Conservation (phyloP, 2,888 invertebrate species). For the Leptopterna dolabrata region DNA sequence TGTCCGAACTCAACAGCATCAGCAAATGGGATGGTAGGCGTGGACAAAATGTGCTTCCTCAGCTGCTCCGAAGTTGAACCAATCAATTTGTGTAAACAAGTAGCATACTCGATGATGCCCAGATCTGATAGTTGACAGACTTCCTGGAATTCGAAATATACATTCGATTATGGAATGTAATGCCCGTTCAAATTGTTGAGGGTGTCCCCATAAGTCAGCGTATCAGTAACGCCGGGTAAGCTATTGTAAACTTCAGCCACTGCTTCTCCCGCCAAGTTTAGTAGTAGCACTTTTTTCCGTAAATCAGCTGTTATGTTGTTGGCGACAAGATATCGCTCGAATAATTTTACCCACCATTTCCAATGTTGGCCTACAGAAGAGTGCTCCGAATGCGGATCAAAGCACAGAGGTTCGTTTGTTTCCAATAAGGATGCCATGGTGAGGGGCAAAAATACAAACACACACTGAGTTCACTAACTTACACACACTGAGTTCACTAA, state of each 20-base stretch:
- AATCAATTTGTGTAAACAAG: not conserved
- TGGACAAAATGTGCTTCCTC: not conserved
- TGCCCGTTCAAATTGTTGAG: not conserved
- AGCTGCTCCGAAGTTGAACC: not conserved
- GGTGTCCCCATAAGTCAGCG: not conserved
- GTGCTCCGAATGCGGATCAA: not conserved
- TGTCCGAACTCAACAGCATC: too few relatives aligned
- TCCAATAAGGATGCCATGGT: not conserved
- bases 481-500: too few relatives aligned
- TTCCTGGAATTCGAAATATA: not conserved
- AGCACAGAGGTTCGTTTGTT: not conserved
- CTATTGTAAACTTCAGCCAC: not conserved
- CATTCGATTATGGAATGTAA: not conserved
- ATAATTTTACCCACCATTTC: not conserved
- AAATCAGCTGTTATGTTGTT: not conserved
- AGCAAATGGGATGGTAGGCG: not conserved
- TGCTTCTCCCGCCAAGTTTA: not conserved
- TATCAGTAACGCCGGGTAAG: too few relatives aligned
- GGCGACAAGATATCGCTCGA: not conserved
- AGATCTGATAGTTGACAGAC: not conserved
- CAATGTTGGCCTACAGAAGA: not conserved
- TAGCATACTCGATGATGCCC: not conserved
- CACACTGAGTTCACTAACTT: too few relatives aligned
- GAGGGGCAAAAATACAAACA: too few relatives aligned
- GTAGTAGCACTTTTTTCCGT: not conserved